phyloP scores from a whole-genome alignment of 2,113 vertebrate species.

The Azemiops feae region DNA sequence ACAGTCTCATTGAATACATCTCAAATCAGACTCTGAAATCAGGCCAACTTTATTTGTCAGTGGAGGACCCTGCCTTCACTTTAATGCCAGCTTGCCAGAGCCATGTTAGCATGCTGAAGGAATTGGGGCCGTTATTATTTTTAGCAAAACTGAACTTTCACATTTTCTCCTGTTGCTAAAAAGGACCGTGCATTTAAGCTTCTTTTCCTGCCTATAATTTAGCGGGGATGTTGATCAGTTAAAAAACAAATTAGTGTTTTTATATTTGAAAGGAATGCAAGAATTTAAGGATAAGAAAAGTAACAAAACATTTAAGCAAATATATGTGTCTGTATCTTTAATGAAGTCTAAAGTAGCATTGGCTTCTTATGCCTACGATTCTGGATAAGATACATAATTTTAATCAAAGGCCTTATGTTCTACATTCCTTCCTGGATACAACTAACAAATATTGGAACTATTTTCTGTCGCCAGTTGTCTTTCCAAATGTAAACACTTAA shows the following conservation, averaged over 20 bases:
- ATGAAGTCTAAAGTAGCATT: conserved; percentile 40
- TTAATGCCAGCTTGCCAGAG: neutral
- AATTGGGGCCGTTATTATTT: neutral
- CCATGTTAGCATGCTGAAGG: neutral
- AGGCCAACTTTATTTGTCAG: neutral
- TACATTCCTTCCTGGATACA: conserved; percentile 22
- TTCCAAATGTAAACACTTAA: conserved; percentile 19
- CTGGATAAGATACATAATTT: conserved; percentile 42
- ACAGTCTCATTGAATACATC: neutral
- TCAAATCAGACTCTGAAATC: neutral
- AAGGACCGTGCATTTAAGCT: neutral
- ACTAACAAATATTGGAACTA: conserved; percentile 51
- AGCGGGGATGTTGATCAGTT: conserved; percentile 24
- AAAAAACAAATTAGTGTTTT: conserved; percentile 27
- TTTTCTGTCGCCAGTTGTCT: conserved; percentile 23
- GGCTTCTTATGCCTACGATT: conserved; percentile 45
- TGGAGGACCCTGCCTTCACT: neutral
- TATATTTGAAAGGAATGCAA: conserved; percentile 39
- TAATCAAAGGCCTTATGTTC: conserved; percentile 38
- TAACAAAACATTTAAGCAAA: conserved; percentile 31
- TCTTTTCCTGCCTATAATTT: conserved; percentile 5
- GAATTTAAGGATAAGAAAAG: conserved; percentile 30
- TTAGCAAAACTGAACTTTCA: neutral
- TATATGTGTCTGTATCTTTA: conserved; percentile 27
- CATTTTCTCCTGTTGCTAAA: conserved; percentile 10